Percentiles rank a stretch among this genome's conserved stretches.
Conservation (phyloP, 2,797 vertebrate genomes). For the Eulemur albifrons region DNA sequence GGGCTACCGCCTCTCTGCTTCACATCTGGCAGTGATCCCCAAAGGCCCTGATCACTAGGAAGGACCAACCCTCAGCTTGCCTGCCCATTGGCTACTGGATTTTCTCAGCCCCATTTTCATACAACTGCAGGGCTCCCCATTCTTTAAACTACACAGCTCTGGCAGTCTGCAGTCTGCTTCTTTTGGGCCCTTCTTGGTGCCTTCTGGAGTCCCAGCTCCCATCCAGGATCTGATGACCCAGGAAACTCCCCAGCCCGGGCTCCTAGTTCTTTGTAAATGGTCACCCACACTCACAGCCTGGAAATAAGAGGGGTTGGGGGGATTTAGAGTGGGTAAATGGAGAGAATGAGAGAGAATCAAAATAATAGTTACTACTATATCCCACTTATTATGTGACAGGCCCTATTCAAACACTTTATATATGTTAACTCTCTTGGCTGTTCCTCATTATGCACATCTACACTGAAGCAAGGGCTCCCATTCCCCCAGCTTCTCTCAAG, state of each 20-base stretch:
- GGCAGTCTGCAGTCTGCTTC: background rate
- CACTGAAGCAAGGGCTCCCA: background rate
- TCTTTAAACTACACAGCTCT: background rate
- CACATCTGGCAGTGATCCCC: background rate
- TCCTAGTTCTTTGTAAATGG: background rate
- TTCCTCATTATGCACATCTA: background rate
- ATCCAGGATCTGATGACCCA: background rate
- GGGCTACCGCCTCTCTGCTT: background rate
- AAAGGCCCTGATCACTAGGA: background rate
- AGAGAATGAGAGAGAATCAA: slow-evolving; percentile 39
- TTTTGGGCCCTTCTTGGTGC: background rate
- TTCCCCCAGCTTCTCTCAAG: background rate
- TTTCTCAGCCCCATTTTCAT: slow-evolving; percentile 1
- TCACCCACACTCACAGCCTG: background rate
- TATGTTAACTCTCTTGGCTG: background rate
- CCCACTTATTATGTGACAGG: background rate
- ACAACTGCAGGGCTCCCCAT: background rate
- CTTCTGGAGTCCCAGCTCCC: background rate
- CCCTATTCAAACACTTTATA: slow-evolving; percentile 30
- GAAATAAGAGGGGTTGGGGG: background rate
- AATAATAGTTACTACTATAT: slow-evolving; percentile 8
- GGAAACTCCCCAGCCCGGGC: background rate
- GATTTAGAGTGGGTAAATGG: slow-evolving; percentile 38
- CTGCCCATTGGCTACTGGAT: background rate
- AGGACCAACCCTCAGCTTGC: background rate